Evolutionary conservation across 1,140 invertebrate species (phyloP).

Genomic region (Chironomus tepperi): DNA sequence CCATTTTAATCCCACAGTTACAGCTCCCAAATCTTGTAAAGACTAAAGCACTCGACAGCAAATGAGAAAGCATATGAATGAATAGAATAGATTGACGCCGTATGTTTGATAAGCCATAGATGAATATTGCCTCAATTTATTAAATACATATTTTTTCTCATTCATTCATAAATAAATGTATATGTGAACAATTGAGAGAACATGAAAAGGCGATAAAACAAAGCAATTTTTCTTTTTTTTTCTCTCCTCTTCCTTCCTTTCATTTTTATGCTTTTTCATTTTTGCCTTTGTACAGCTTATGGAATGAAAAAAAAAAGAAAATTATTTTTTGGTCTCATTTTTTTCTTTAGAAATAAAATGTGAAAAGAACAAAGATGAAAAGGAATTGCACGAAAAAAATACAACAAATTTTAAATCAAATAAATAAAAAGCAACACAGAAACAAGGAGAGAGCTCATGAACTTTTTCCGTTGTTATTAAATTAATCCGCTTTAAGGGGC

Average conservation of each 20-base stretch:
- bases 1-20: no score
- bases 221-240: slow-evolving; percentile 17
- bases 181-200: slow-evolving; percentile 16
- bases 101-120: slow-evolving; percentile 12
- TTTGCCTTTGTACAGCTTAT: background rate
- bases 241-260: background rate
- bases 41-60: background rate
- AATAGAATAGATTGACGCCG: background rate
- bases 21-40: no score
- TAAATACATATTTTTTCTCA: slow-evolving; percentile 1
- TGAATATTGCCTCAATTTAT: slow-evolving; percentile 20
- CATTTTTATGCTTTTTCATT: background rate
- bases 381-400: background rate
- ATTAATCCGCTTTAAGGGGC: slow-evolving; percentile 20
- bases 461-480: slow-evolving; percentile 18
- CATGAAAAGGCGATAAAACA: slow-evolving; percentile 22
- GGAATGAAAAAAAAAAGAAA: background rate
- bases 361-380: background rate
- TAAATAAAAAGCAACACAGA: no score
- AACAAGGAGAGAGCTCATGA: background rate
- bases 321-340: background rate
- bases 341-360: background rate
- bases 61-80: background rate
- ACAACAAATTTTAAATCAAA: background rate
- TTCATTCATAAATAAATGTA: background rate